Evolutionary conservation across 2,888 invertebrate genomes (phyloP), one percentile per base, ranked within the genome.

Genomic region (Octonoba sinensis): DNA sequence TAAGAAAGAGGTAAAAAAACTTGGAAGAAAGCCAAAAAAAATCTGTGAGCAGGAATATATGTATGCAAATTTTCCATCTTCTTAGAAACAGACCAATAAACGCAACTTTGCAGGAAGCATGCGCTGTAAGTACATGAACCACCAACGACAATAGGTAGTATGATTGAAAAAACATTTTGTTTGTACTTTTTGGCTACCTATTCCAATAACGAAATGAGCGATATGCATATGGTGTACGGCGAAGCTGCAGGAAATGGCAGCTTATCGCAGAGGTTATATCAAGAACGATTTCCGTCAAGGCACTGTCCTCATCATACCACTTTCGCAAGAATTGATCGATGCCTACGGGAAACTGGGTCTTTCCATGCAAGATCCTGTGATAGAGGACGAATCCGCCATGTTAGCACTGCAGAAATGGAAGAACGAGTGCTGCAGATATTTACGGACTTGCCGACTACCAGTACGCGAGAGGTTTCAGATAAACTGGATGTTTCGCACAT

Each of bases 251-350:
- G 27, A 60, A 60, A 60, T 60, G 60, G 60, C 60, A 13, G 24
- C 60, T 24, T 60, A 60, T 60, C 27, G n/a, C 60, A 60, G 60
- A 60, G 60, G 60, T 60, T 60, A 60, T 60, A 24, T 56, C 16
- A 56, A 56, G 18, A 56, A 56, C 18, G 18, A 56, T 56, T 56
- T 56, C 56, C 56, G 8, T 24, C 24, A 24, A 12, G 12, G 3
- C 27, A 1, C 24, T 60, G 60, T 60, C 60, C 60, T 60, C 24
- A 60, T 24, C 60, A 60, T 60, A 24, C 24, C 60, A 60, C 60
- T 60, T 60, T 60, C 60, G 27, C 18, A 18, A 56, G 56, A 56
- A 56, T 18, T 56, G 56, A 18, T 56, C 8, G 18, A n/a, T 54
- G 54, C 54, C 54, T 54, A 16, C 54, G 18, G 18, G 18, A 56